Percentiles rank a stretch among this genome's conserved stretches.
These are phyloP conservation scores for Prinia subflava DNA, from an alignment of 2,113 vertebrate genomes.

Conservation along the genomic window DNA sequence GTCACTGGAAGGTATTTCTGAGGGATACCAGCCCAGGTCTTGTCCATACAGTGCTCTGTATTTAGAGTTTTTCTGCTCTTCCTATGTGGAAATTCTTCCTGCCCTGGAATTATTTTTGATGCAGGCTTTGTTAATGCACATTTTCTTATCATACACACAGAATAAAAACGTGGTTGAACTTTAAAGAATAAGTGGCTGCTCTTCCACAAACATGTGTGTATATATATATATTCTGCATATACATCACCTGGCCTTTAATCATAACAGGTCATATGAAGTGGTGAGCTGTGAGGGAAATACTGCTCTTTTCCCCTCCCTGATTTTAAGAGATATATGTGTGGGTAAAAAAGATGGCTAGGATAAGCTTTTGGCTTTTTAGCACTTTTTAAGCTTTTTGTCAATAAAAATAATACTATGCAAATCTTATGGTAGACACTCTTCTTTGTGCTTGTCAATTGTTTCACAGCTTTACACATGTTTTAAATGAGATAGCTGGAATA, in stretches of 20 bases:
- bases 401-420: background rate
- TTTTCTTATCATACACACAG: background rate
- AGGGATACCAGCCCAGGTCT: background rate
- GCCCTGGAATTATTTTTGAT: background rate
- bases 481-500: constrained; percentile 29
- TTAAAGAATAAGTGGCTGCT: background rate
- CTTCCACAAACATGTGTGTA: background rate
- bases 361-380: background rate
- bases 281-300: background rate
- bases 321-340: background rate
- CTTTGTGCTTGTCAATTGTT: constrained; percentile 22
- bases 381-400: background rate
- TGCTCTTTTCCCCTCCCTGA: background rate
- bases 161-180: background rate
- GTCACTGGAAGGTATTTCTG: background rate
- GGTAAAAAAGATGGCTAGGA: background rate
- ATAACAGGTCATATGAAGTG: background rate
- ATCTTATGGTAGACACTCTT: background rate
- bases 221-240: background rate
- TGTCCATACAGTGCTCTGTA: background rate
- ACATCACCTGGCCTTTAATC: background rate
- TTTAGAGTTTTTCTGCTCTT: background rate
- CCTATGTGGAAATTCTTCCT: background rate
- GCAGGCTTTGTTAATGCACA: background rate
- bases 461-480: constrained; percentile 35